Conservation (phyloP, 2,797 vertebrate genomes). For the Paratrypauchen microcephalus region DNA sequence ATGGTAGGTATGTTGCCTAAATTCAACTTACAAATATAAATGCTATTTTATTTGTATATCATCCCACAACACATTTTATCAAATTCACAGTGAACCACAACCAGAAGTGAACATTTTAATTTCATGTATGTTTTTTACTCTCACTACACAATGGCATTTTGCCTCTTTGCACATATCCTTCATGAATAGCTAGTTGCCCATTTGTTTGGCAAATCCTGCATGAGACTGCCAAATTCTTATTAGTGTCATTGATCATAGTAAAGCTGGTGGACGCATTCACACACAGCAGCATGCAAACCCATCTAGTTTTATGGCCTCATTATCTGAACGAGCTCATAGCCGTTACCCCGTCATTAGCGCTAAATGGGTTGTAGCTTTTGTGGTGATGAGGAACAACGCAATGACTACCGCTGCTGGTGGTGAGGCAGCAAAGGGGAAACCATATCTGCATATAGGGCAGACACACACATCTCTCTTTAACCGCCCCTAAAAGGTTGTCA, state of each 20-base stretch:
- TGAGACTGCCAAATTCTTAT: not conserved
- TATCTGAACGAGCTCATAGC: slow-evolving; percentile 40
- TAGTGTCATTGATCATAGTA: not conserved
- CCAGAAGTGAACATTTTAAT: slow-evolving; percentile 17
- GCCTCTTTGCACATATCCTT: not conserved
- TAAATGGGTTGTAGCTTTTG: slow-evolving; percentile 63
- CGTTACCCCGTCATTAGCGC: slow-evolving; percentile 41
- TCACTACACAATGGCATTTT: not conserved
- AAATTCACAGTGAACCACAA: not conserved
- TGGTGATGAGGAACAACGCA: slow-evolving; percentile 43
- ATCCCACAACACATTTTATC: not conserved
- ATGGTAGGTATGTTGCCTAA: too few relatives aligned
- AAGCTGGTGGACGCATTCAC: slow-evolving; percentile 7
- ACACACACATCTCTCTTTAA: slow-evolving; percentile 21
- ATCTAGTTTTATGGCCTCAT: slow-evolving; percentile 38
- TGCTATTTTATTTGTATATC: not conserved
- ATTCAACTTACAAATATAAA: not conserved
- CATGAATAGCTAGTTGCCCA: not conserved
- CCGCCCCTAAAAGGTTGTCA: slow-evolving; percentile 16
- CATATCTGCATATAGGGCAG: slow-evolving; percentile 53
- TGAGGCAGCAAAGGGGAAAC: slow-evolving; percentile 41
- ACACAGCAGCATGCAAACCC: slow-evolving; percentile 13
- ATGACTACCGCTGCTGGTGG: slow-evolving; percentile 29
- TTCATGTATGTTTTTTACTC: not conserved
- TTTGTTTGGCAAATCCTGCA: not conserved